These are phyloP conservation scores for Coracopsis vasa DNA, from an alignment of 2,113 vertebrate genomes.

Conservation along the genomic window DNA sequence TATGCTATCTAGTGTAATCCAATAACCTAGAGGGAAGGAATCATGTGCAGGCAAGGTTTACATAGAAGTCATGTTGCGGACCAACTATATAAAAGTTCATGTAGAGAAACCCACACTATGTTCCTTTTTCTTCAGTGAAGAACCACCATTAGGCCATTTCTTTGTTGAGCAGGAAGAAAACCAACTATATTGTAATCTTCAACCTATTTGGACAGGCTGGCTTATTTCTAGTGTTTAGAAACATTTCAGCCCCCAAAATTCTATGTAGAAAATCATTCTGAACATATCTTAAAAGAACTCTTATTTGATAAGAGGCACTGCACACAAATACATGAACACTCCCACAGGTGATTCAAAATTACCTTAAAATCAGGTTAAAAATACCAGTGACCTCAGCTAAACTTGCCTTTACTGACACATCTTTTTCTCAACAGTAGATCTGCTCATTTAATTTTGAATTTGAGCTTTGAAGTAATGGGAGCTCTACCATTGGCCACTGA, in stretches of 20 bases:
- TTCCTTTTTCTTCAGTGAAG: background rate
- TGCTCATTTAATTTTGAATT: background rate
- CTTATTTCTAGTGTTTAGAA: background rate
- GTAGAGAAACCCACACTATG: background rate
- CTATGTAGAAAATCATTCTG: background rate
- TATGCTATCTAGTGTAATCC: background rate
- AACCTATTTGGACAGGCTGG: background rate
- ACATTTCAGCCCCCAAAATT: background rate
- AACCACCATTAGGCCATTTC: background rate
- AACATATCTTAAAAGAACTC: background rate
- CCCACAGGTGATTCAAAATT: background rate
- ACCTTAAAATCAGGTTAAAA: background rate
- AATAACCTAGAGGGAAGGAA: background rate
- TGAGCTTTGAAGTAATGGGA: background rate
- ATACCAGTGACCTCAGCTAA: background rate
- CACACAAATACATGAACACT: background rate
- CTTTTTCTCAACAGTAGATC: background rate
- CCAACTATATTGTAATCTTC: background rate
- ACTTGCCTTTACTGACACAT: background rate
- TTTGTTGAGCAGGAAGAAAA: background rate
- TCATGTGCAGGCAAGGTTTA: background rate
- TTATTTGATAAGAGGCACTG: background rate
- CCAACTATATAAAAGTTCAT: background rate
- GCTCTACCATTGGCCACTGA: background rate
- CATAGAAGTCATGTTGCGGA: background rate